Conservation (phyloP, 1,140 invertebrate species). For the Stegodyphus dumicola region DNA sequence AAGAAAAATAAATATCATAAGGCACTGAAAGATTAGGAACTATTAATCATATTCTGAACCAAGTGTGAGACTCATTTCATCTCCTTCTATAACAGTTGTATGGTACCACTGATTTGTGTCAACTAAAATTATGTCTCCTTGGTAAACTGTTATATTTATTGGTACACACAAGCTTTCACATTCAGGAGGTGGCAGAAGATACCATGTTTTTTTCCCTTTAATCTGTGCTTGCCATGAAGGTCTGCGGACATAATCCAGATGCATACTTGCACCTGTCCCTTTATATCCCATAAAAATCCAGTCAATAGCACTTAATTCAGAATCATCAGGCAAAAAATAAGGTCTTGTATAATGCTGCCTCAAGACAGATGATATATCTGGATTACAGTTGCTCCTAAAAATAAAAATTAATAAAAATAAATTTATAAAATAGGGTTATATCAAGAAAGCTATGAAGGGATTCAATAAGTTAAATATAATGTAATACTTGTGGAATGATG, state of each 20-base stretch:
- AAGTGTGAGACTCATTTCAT: slow-evolving; percentile 92
- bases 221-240: slow-evolving; percentile 96
- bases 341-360: slow-evolving; percentile 84
- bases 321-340: slow-evolving; percentile 85
- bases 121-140: slow-evolving; percentile 92
- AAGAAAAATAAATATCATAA: no score
- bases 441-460: neutral
- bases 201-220: slow-evolving; percentile 85
- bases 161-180: slow-evolving; percentile 81
- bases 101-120: slow-evolving; percentile 97
- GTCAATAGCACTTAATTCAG: slow-evolving; percentile 87
- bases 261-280: slow-evolving; percentile 92
- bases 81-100: slow-evolving; percentile 84
- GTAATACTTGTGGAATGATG: no score
- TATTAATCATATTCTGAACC: slow-evolving; percentile 90
- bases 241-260: slow-evolving; percentile 89
- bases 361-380: slow-evolving; percentile 79
- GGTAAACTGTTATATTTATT: slow-evolving; percentile 80
- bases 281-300: slow-evolving; percentile 97
- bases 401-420: neutral
- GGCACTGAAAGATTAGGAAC: no score
- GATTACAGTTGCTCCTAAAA: slow-evolving; percentile 87
- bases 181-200: slow-evolving; percentile 86
- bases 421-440: neutral
- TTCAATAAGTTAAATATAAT: no score